phyloP scores from a whole-genome alignment of 2,113 vertebrate species.

The Gorsachius goisagi region DNA sequence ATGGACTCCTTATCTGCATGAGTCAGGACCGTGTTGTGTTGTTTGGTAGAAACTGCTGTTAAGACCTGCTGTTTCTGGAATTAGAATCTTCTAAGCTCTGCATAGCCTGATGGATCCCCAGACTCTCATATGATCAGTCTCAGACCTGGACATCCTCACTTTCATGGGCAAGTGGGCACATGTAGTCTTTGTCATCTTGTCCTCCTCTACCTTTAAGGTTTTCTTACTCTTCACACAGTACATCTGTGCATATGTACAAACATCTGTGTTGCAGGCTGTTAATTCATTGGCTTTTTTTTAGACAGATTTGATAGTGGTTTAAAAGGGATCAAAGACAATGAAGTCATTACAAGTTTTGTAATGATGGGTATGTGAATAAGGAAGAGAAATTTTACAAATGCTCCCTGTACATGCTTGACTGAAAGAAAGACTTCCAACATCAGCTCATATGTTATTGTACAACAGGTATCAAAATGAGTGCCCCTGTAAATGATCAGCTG shows the following conservation, averaged over 20 bases:
- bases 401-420: neutral
- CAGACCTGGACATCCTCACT: neutral
- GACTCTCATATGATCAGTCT: neutral
- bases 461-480: neutral
- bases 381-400: neutral
- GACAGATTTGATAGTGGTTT: neutral
- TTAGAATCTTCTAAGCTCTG: neutral
- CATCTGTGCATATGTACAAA: neutral
- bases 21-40: neutral
- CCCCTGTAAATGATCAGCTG: neutral
- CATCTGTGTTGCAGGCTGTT: rapidly evolving
- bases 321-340: neutral
- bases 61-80: neutral
- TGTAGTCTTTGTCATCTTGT: neutral
- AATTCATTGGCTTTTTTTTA: neutral
- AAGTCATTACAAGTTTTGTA: neutral
- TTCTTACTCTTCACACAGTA: neutral
- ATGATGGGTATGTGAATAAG: neutral
- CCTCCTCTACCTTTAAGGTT: neutral
- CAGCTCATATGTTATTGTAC: neutral
- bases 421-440: neutral
- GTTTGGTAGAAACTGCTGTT: neutral
- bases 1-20: neutral
- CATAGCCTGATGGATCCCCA: neutral
- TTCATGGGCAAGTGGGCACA: neutral